A percentile compares a stretch with the other conserved stretches of the same genome.
phyloP scores from a whole-genome alignment of 2,113 vertebrate species.

The Ameiurus melas region DNA sequence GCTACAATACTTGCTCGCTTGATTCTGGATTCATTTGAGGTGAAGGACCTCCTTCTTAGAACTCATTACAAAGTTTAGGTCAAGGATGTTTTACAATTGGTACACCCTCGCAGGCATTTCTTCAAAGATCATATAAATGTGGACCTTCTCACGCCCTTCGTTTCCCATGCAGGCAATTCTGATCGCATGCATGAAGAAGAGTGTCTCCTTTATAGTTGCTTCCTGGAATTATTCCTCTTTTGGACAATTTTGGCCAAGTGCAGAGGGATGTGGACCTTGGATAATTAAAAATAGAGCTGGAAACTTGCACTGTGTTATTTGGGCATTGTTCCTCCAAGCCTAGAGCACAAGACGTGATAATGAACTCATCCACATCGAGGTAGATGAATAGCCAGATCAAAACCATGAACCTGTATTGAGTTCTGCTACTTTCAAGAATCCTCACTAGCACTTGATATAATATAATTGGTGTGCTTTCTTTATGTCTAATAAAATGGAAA shows the following conservation, averaged over 20 bases:
- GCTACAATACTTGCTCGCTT: background rate
- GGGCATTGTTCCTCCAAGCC: conserved; percentile 36
- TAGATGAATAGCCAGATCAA: background rate
- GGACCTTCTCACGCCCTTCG: conserved; percentile 13
- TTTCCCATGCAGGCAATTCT: conserved; percentile 18
- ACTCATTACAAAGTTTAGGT: conserved; percentile 44
- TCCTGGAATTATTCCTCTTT: conserved; percentile 59
- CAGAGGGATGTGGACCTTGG: conserved; percentile 32
- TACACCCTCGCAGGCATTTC: background rate
- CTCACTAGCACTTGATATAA: too few species aligned
- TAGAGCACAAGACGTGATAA: background rate
- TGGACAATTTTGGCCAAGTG: conserved; percentile 34
- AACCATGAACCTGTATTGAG: conserved; percentile 11
- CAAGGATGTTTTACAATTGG: conserved; percentile 27
- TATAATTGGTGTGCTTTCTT: conserved; percentile 59
- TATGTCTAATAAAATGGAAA: conserved; percentile 73
- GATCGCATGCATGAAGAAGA: conserved; percentile 46
- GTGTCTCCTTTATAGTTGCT: conserved; percentile 54
- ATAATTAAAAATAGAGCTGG: conserved; percentile 53
- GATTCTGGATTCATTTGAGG: conserved; percentile 27
- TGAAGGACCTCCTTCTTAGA: conserved; percentile 37
- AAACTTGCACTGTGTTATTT: conserved; percentile 33
- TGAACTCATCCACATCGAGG: background rate
- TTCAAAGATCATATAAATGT: conserved; percentile 7
- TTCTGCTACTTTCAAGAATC: background rate